Percentiles rank a stretch among this genome's conserved stretches.
These are phyloP conservation scores for Lysiphlebus fabarum DNA, from an alignment of 1,140 invertebrate species.

Conservation along the genomic window DNA sequence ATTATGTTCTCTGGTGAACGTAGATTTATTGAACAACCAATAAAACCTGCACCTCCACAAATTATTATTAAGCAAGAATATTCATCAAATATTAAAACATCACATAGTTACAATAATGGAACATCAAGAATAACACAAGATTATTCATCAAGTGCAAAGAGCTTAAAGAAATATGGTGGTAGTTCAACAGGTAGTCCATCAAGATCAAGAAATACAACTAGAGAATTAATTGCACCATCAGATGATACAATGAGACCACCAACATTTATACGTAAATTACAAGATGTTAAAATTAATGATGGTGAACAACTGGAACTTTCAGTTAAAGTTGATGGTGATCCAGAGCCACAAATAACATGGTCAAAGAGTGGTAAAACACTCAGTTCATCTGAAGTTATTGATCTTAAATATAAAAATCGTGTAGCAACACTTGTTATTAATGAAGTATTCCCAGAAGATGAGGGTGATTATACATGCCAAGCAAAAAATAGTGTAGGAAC, in stretches of 20 bases:
- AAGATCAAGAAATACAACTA: slow-evolving; percentile 83
- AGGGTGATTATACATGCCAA: slow-evolving; percentile 81
- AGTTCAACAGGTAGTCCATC: slow-evolving; percentile 70
- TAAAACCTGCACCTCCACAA: slow-evolving; percentile 72
- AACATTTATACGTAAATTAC: slow-evolving; percentile 72
- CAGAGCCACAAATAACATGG: slow-evolving; percentile 88
- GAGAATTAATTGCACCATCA: slow-evolving; percentile 85
- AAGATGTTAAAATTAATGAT: slow-evolving; percentile 71
- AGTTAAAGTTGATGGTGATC: slow-evolving; percentile 81
- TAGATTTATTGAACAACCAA: slow-evolving; percentile 75
- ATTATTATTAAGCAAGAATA: slow-evolving; percentile 60
- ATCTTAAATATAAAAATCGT: slow-evolving; percentile 87
- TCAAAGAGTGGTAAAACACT: slow-evolving; percentile 72
- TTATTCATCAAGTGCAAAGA: slow-evolving; percentile 51
- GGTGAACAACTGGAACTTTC: slow-evolving; percentile 76
- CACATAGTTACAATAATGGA: slow-evolving; percentile 32
- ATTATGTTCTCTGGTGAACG: slow-evolving; percentile 84
- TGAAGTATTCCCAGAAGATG: slow-evolving; percentile 92
- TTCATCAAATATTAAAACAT: slow-evolving; percentile 18
- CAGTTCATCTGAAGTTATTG: slow-evolving; percentile 78
- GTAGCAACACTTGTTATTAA: slow-evolving; percentile 81
- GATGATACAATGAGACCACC: slow-evolving; percentile 83
- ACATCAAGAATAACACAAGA: slow-evolving; percentile 33
- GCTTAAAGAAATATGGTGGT: slow-evolving; percentile 74
- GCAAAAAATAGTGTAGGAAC: slow-evolving; percentile 87